Percentiles rank a stretch among this genome's conserved stretches.
phyloP scores from a whole-genome alignment of 1,140 invertebrate genomes.

The Pteromalus puparum region DNA sequence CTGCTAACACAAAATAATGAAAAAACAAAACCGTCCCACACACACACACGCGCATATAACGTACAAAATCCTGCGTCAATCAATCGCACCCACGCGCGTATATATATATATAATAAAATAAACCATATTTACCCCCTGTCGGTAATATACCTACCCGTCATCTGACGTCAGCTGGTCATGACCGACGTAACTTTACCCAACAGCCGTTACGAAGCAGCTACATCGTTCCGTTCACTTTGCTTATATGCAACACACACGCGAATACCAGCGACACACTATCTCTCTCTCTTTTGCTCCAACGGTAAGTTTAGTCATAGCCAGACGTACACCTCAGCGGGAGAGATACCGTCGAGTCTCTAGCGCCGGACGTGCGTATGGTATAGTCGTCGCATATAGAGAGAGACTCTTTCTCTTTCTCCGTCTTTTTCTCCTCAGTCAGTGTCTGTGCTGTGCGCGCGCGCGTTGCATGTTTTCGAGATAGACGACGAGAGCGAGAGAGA shows the following conservation, averaged over 20 bases:
- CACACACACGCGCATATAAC: no score
- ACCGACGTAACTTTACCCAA: conserved; percentile 1
- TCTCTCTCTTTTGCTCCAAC: not conserved
- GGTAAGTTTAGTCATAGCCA: not conserved
- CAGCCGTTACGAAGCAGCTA: conserved; percentile 9
- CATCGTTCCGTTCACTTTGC: not conserved
- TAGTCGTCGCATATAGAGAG: not conserved
- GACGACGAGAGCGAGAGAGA: not conserved
- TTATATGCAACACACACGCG: not conserved
- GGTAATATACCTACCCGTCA: not conserved
- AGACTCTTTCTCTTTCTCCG: no score
- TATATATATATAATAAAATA: no score
- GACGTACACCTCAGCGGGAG: not conserved
- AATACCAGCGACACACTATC: not conserved
- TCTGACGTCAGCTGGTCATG: not conserved
- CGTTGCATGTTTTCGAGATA: not conserved
- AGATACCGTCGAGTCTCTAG: not conserved
- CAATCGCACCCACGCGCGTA: no score
- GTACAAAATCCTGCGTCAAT: no score
- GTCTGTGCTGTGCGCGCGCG: not conserved
- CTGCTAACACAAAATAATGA: no score
- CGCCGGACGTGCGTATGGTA: conserved; percentile 5
- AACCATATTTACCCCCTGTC: not conserved
- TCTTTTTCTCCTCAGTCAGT: not conserved
- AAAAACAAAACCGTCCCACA: no score